Conservation (phyloP, 1,140 invertebrate genomes). For the Adoxophyes honmai region DNA sequence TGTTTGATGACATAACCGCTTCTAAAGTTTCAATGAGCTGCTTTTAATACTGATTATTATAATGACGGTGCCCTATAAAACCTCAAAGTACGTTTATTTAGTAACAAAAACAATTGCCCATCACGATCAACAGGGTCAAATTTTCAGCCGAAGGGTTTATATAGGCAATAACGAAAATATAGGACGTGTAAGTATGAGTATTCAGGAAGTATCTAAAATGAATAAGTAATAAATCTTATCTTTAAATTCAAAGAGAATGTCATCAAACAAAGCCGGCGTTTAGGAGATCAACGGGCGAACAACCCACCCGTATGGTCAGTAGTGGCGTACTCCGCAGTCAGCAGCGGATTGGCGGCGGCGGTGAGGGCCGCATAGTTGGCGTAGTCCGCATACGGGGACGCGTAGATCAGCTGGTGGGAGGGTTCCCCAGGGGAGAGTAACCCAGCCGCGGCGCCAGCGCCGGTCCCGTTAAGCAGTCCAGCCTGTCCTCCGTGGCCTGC, state of each 20-base stretch:
- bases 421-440: constrained; percentile 79
- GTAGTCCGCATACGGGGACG: constrained; percentile 89
- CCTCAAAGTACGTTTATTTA: too few species aligned
- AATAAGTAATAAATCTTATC: too few species aligned
- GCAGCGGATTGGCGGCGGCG: constrained; percentile 85
- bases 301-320: constrained; percentile 97
- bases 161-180: too few species aligned
- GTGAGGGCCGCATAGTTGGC: constrained; percentile 90
- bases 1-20: constrained; percentile 7
- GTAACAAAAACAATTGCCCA: too few species aligned
- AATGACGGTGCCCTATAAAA: too few species aligned
- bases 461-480: constrained; percentile 80
- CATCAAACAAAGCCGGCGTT: constrained; percentile 38
- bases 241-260: constrained; percentile 23
- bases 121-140: too few species aligned
- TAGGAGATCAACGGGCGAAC: constrained; percentile 83
- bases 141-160: too few species aligned
- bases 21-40: too few species aligned
- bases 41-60: too few species aligned
- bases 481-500: constrained; percentile 88
- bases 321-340: constrained; percentile 88
- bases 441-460: constrained; percentile 79
- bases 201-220: too few species aligned
- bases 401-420: constrained; percentile 85
- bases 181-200: too few species aligned